These are phyloP conservation scores for Heloderma charlesbogerti DNA, from an alignment of 2,113 vertebrate species.

Conservation along the genomic window DNA sequence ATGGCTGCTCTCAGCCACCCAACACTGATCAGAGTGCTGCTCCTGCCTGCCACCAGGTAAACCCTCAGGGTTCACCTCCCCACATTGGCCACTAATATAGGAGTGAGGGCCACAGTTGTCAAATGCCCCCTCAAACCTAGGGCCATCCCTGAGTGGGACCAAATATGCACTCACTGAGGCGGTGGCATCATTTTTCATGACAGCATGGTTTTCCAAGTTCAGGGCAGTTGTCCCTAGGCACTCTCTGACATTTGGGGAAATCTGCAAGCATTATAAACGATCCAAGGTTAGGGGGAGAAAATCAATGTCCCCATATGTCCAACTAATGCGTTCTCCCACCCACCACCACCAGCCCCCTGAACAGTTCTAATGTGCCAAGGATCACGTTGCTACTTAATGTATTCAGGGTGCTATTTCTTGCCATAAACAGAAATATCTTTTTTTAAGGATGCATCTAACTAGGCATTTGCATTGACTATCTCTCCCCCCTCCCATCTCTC, in stretches of 20 bases:
- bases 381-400: neutral
- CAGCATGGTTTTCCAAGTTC: rapidly evolving
- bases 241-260: conserved; percentile 25
- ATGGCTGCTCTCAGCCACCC: no score
- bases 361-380: conserved; percentile 41
- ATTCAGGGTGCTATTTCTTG: conserved; percentile 8
- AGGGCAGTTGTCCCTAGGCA: conserved; percentile 13
- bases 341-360: neutral
- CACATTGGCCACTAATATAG: no score
- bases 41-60: no score
- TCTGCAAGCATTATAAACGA: conserved; percentile 18
- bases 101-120: neutral
- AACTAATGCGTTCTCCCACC: neutral
- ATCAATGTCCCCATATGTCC: conserved; percentile 1
- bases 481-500: conserved; percentile 27
- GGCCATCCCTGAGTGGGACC: rapidly evolving
- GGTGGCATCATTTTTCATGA: neutral
- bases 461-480: conserved; percentile 60
- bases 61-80: no score
- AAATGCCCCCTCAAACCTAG: neutral
- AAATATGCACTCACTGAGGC: rapidly evolving
- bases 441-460: conserved; percentile 49
- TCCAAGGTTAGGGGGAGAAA: neutral
- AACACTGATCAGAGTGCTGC: no score
- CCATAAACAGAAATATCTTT: conserved; percentile 35